phyloP scores from a whole-genome alignment of 37 sponge, comb jelly and placozoan species.

The Oopsacas minuta region DNA sequence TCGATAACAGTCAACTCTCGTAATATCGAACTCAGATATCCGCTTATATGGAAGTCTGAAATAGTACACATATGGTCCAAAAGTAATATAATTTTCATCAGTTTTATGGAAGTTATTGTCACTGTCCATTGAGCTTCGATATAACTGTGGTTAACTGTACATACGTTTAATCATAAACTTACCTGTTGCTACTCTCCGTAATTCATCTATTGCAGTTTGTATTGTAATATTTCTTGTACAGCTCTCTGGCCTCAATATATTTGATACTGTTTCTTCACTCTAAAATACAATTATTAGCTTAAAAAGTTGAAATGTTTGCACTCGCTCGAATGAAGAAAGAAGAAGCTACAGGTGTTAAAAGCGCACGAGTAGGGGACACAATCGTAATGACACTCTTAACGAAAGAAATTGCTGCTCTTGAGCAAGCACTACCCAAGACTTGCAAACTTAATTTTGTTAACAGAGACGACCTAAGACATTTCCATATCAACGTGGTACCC shows the following conservation, averaged over 20 bases:
- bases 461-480: conserved; percentile 45
- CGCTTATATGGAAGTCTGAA: no score
- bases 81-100: no score
- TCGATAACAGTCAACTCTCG: no score
- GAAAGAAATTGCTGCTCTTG: background rate
- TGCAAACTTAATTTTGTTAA: conserved; percentile 41
- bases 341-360: background rate
- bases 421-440: conserved; percentile 12
- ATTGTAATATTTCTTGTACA: background rate
- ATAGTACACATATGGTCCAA: no score
- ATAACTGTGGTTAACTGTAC: no score
- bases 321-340: conserved; percentile 12
- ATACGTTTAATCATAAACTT: background rate
- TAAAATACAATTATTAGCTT: background rate
- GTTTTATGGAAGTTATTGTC: no score
- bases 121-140: no score
- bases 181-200: background rate
- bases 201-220: background rate
- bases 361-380: background rate
- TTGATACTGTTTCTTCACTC: background rate
- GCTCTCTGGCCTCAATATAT: background rate
- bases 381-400: background rate
- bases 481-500: conserved; percentile 32
- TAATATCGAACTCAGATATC: no score
- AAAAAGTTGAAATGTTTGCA: background rate